Percentiles rank a stretch among this genome's conserved stretches.
Evolutionary conservation across 2,113 vertebrate species (phyloP).

Genomic region (Corythornis vintsioides): DNA sequence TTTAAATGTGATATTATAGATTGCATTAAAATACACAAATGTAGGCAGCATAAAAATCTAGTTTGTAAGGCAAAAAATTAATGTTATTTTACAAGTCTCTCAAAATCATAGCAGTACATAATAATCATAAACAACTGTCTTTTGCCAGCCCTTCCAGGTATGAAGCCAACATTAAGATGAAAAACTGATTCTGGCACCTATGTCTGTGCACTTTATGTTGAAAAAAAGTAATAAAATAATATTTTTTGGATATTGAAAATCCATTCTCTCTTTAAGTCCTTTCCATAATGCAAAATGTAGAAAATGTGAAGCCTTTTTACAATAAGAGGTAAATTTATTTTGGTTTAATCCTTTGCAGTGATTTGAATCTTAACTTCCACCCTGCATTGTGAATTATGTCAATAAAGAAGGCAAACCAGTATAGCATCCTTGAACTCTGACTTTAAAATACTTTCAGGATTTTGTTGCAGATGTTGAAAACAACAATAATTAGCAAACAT

Average conservation of each 20-base stretch:
- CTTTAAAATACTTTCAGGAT: background rate
- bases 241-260: background rate
- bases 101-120: background rate
- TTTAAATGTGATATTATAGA: background rate
- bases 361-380: background rate
- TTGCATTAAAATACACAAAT: background rate
- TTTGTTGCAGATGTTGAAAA: background rate
- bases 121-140: background rate
- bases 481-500: background rate
- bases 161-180: background rate
- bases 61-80: background rate
- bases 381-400: accelerated
- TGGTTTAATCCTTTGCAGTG: background rate
- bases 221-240: background rate
- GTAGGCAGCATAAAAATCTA: background rate
- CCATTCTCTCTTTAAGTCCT: background rate
- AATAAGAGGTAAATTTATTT: background rate
- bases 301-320: background rate
- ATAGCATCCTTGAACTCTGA: too few species aligned
- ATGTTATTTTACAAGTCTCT: background rate
- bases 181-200: background rate
- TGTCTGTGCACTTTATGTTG: background rate
- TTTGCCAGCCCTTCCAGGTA: background rate
- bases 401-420: background rate
- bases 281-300: background rate